A percentile compares a stretch with the other conserved stretches of the same genome.
phyloP scores from a whole-genome alignment of 2,113 vertebrate species.

The Sylvia atricapilla region DNA sequence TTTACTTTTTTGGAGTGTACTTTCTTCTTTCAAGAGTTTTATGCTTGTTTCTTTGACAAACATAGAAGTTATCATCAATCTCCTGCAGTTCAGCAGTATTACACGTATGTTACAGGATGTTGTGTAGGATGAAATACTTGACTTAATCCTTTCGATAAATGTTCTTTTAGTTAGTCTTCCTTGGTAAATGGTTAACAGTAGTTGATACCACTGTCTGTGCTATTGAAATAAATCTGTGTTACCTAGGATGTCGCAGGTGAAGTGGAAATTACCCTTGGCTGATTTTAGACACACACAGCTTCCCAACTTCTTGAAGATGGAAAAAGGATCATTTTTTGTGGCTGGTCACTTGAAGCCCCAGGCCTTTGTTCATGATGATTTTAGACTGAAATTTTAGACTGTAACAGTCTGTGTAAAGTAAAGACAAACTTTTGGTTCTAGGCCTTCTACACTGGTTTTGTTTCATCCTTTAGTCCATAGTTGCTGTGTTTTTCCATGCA shows the following conservation, averaged over 20 bases:
- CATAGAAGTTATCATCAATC: neutral
- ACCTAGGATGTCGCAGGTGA: neutral
- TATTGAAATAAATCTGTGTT: neutral
- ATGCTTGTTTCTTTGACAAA: neutral
- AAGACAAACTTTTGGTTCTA: neutral
- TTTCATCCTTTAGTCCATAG: neutral
- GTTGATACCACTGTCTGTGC: neutral
- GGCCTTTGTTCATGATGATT: neutral
- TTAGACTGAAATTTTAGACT: neutral
- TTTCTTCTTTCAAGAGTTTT: neutral
- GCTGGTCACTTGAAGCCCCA: neutral
- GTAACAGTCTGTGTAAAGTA: neutral
- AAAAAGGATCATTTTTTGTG: neutral
- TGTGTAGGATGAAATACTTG: neutral
- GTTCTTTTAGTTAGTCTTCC: neutral
- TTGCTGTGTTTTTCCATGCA: neutral
- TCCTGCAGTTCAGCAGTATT: neutral
- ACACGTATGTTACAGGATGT: neutral
- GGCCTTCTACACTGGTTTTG: neutral
- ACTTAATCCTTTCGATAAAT: neutral
- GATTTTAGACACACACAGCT: neutral
- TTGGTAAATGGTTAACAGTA: neutral
- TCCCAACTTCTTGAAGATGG: neutral
- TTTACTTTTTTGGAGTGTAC: neutral
- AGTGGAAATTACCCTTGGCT: neutral